Base-by-base conservation (phyloP, 2,113 vertebrate species). In the Nycticorax nycticorax region DNA sequence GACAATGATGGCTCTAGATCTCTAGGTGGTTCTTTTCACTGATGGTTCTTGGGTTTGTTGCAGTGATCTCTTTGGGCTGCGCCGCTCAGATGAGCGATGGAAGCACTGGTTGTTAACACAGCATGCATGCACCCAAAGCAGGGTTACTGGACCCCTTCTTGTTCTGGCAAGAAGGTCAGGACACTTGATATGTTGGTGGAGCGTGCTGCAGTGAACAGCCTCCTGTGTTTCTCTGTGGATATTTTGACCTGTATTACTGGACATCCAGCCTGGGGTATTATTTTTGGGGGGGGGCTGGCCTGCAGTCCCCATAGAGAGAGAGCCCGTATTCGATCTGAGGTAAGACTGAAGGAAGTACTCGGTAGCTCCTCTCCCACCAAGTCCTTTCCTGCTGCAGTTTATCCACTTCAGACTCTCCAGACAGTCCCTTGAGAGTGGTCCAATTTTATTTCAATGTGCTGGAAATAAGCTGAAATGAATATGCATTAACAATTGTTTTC, bases 71-170 rank as follows among this genome's bases (percentile, higher is more conserved):
- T 62, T 67, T 27, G 68, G 50, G 53, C 55, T 69, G 35, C 21
- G 0, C n/a, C 62, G 77, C 50, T 56, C 69, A 37, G 39, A 10
- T 17, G 14, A 48, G 41, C 6, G 13, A 18, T 26, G 68, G 55
- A 64, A 62, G 52, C 6, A 4, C 13, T 32, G 24, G 20, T 4
- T 14, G 28, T 3, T 35, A 17, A 17, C 3, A 4, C 26, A 13
- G 16, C 23, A 0, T 0, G 8, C 15, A 3, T 1, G 0, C 9
- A 4, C 37, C 59, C 24, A 45, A 0, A 5, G 0, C 50, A 16
- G 33, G 12, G 52, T 2, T 33, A 1, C 3, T 7, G 30, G 67
- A 48, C 5, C 50, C 13, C 33, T 56, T 43, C 16, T 1, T 8
- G 3, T 17, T 52, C 43, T 52, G 37, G 68, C 41, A 66, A 67